These are phyloP conservation scores for Leptopilina clavipes DNA, from an alignment of 1,140 invertebrate species.

Conservation along the genomic window DNA sequence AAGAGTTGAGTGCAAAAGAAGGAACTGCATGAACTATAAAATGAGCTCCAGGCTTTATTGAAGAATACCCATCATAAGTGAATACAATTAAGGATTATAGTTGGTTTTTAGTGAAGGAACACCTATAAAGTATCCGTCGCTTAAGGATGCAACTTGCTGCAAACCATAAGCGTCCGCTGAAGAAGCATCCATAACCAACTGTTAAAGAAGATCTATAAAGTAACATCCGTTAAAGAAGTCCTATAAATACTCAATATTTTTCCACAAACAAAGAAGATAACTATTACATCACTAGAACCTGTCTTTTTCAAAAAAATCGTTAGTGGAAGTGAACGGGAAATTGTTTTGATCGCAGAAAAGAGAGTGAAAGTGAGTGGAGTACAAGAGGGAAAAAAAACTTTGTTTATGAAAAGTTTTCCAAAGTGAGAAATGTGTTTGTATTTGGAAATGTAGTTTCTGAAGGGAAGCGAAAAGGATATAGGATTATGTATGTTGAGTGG, in stretches of 20 bases:
- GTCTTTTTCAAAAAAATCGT: too few relatives aligned
- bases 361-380: slow-evolving; percentile 37
- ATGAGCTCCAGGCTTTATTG: too few relatives aligned
- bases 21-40: too few relatives aligned
- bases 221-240: not conserved
- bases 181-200: not conserved
- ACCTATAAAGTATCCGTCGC: not conserved
- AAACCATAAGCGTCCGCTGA: not conserved
- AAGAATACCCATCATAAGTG: too few relatives aligned
- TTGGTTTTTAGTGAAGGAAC: not conserved
- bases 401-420: too few relatives aligned
- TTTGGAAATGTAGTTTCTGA: too few relatives aligned
- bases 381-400: too few relatives aligned
- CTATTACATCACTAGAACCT: too few relatives aligned
- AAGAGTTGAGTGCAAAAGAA: too few relatives aligned
- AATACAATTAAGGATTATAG: not conserved
- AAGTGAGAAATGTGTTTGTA: slow-evolving; percentile 44
- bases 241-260: too few relatives aligned
- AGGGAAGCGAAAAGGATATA: slow-evolving; percentile 33
- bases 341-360: not conserved
- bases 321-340: slow-evolving; percentile 4
- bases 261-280: too few relatives aligned
- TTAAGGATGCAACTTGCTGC: not conserved
- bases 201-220: not conserved
- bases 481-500: slow-evolving; percentile 39